Percentiles rank a stretch among this genome's conserved stretches.
These are phyloP conservation scores for Apostichopus leukothele DNA, from an alignment of 53 echinoderm and acorn worm genomes.

Conservation along the genomic window DNA sequence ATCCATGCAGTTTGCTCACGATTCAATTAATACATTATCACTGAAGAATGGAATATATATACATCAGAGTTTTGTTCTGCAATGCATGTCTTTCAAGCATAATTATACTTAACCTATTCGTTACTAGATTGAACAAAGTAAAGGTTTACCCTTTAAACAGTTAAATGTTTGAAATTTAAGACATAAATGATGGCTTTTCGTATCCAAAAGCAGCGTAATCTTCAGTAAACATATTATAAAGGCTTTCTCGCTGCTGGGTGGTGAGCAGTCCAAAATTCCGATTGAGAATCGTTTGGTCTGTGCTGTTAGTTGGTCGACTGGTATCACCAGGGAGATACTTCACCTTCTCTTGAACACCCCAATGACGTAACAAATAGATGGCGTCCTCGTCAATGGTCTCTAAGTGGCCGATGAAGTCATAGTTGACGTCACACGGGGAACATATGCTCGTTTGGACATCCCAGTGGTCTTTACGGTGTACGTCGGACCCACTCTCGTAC, in stretches of 20 bases:
- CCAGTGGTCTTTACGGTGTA: conserved; percentile 80
- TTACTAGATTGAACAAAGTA: too few relatives aligned
- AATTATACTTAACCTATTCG: too few relatives aligned
- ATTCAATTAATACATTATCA: too few relatives aligned
- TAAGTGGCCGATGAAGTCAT: conserved; percentile 77
- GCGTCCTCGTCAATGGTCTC: conserved; percentile 82
- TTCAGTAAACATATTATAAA: conserved; percentile 65
- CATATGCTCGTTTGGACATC: conserved; percentile 70
- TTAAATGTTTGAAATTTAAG: too few relatives aligned
- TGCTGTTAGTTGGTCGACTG: conserved; percentile 77
- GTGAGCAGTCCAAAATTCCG: conserved; percentile 60
- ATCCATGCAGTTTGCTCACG: too few relatives aligned
- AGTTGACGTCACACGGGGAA: conserved; percentile 72
- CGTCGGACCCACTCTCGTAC: conserved; percentile 63
- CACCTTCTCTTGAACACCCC: conserved; percentile 57
- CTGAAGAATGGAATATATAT: too few relatives aligned
- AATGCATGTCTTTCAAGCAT: too few relatives aligned
- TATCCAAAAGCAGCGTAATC: conserved; percentile 76
- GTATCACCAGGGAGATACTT: conserved; percentile 59
- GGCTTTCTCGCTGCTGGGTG: conserved; percentile 34
- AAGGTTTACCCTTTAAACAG: too few relatives aligned
- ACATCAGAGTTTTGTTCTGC: too few relatives aligned
- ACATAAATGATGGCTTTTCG: conserved; percentile 54
- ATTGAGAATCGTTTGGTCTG: conserved; percentile 43
- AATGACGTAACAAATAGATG: conserved; percentile 59